Conservation (phyloP, 2,888 invertebrate species). For the Drosophila pseudotakahashii region DNA sequence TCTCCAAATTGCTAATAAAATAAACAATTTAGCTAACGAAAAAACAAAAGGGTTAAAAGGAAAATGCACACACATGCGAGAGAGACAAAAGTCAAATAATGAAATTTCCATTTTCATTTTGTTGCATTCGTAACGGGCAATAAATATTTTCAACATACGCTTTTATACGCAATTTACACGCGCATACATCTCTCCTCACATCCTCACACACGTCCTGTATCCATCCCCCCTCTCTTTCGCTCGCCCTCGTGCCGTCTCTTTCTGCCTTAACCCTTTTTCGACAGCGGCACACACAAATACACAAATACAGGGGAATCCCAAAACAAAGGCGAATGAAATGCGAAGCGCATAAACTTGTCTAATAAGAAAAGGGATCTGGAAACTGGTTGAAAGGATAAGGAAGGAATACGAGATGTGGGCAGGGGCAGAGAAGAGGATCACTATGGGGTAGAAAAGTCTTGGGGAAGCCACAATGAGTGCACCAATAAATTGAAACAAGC, state of each 20-base stretch:
- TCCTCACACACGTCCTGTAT: conserved; percentile 1
- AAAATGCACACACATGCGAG: conserved; percentile 11
- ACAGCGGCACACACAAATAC: conserved; percentile 22
- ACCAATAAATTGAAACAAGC: conserved; percentile 52
- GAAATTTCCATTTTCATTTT: conserved; percentile 82
- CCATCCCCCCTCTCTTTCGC: conserved; percentile 5
- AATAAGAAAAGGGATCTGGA: conserved; percentile 65
- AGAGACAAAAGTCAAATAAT: conserved; percentile 68
- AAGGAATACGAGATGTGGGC: not conserved
- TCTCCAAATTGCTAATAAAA: conserved; percentile 79
- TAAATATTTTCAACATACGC: conserved; percentile 82
- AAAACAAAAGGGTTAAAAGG: conserved; percentile 11
- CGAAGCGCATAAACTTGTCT: conserved; percentile 69
- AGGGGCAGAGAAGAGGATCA: not conserved
- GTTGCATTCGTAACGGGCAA: conserved; percentile 83
- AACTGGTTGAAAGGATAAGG: conserved; percentile 50
- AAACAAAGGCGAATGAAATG: conserved; percentile 61
- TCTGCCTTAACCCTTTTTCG: conserved; percentile 55
- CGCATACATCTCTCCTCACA: conserved; percentile 70
- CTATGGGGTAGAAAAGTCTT: not conserved
- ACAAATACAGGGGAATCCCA: conserved; percentile 5
- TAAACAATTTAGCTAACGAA: conserved; percentile 79
- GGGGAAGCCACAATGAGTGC: conserved; percentile 6
- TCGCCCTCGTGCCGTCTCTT: conserved; percentile 3
- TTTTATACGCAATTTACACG: conserved; percentile 81